Evolutionary conservation across 2,888 invertebrate genomes (phyloP).

Genomic region (Glomeris marginata): DNA sequence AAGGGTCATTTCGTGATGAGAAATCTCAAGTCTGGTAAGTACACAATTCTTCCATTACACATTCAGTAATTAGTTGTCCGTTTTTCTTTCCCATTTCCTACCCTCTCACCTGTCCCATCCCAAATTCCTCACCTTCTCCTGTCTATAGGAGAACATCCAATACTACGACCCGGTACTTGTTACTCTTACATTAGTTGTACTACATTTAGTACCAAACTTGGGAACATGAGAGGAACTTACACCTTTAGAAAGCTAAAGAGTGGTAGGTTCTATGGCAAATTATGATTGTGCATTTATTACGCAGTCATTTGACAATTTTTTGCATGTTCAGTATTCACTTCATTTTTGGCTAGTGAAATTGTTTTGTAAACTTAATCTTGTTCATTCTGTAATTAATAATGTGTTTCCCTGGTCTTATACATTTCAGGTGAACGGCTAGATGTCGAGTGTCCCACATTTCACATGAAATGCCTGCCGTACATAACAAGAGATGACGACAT

Average conservation of each 20-base stretch:
- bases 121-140: too few relatives aligned
- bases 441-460: constrained; percentile 17
- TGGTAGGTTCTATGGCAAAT: too few relatives aligned
- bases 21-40: constrained; percentile 21
- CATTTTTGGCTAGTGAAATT: too few relatives aligned
- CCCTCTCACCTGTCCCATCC: background rate
- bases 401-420: background rate
- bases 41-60: background rate
- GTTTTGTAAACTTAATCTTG: too few relatives aligned
- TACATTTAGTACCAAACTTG: too few relatives aligned
- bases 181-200: too few relatives aligned
- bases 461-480: constrained; percentile 19
- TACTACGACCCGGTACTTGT: background rate
- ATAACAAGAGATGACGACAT: constrained; percentile 9
- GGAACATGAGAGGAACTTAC: too few relatives aligned
- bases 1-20: constrained; percentile 24
- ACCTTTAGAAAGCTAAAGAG: too few relatives aligned
- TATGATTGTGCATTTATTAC: too few relatives aligned
- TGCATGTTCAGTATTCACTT: too few relatives aligned
- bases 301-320: too few relatives aligned
- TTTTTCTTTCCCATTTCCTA: background rate
- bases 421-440: constrained; percentile 14
- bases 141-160: background rate
- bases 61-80: background rate
- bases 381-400: too few relatives aligned